Evolutionary conservation across 2,888 invertebrate genomes (phyloP).

Genomic region (Baccha elongata): DNA sequence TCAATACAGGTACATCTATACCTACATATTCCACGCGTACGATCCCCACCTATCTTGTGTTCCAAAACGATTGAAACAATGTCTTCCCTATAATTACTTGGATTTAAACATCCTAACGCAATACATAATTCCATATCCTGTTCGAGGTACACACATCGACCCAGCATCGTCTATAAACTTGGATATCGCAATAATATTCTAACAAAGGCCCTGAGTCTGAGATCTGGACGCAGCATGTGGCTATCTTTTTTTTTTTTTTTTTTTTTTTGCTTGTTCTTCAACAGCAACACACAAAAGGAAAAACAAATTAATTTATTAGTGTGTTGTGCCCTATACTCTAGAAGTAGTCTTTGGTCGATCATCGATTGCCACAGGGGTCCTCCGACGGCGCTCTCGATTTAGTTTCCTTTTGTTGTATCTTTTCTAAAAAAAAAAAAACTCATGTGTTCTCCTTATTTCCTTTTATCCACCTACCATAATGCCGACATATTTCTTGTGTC

Average conservation of each 20-base stretch:
- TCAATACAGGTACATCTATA: conserved; percentile 22
- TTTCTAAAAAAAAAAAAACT: conserved; percentile 38
- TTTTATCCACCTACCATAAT: conserved; percentile 70
- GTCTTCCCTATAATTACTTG: conserved; percentile 70
- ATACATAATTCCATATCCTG: conserved; percentile 67
- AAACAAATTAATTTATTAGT: conserved; percentile 71
- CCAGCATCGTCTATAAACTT: conserved; percentile 45
- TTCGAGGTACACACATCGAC: background rate
- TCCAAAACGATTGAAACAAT: conserved; percentile 42
- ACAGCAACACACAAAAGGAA: conserved; percentile 47
- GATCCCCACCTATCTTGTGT: conserved; percentile 60
- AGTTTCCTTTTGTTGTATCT: conserved; percentile 13
- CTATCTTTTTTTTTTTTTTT: conserved; percentile 1
- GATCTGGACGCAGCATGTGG: conserved; percentile 65
- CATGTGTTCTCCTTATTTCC: conserved; percentile 41
- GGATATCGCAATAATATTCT: conserved; percentile 45
- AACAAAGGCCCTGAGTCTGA: conserved; percentile 28
- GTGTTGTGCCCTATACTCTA: conserved; percentile 54
- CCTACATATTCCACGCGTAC: conserved; percentile 54
- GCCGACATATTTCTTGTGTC: conserved; percentile 55
- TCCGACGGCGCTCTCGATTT: conserved; percentile 59
- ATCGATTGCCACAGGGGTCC: conserved; percentile 65
- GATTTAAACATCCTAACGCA: conserved; percentile 60
- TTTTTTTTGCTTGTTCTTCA: conserved; percentile 5
- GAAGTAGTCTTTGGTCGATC: conserved; percentile 49